Evolutionary conservation across 1,140 invertebrate species (phyloP), one percentile per base, ranked within the genome.

Genomic region (Drosophila malerkotliana): DNA sequence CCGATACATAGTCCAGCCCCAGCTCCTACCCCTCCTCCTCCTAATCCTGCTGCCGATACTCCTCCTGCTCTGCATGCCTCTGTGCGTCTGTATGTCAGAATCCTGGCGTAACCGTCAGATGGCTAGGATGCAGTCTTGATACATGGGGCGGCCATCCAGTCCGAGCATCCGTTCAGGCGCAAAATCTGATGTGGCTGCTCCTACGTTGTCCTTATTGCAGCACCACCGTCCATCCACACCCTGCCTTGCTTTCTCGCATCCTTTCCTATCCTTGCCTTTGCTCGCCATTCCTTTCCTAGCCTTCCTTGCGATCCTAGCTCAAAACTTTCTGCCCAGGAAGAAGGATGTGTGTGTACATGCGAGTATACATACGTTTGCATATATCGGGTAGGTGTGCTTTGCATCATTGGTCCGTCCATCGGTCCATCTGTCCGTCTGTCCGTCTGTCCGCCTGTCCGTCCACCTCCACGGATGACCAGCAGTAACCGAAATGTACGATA

Each of bases 51-150:
- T 6, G 34, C 34, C 12, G 10, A 10, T 37, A n/a, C 34, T n/a
- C 9, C 34, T 37, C 9, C 34, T 37, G 34, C 34, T 37, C 41
- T 9, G 55, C 39, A 28, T 10, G 39, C 41, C 14, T 6, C 41
- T 15, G 28, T 52, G 18, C 30, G 55, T 62, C 37, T 49, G 55
- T 54, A 60, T 49, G 32, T 61, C 48, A 48, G 34, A 48, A 45
- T 54, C 28, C 47, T 76, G 72, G 72, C 47, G 8, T 54, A 54
- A 44, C 55, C 57, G 57, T 55, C 78, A 81, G 78, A 80, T 80
- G 61, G 67, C 66, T 79, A 72, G 73, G 54, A 80, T 80, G 73
- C 72, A 82, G 73, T 77, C 73, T 81, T 82, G 79, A 82, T 81
- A 77, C 72, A 76, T 67, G 73, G 66, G 72, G 72, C 72, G 60